phyloP scores from a whole-genome alignment of 2,888 invertebrate species.

The Hypena proboscidalis region DNA sequence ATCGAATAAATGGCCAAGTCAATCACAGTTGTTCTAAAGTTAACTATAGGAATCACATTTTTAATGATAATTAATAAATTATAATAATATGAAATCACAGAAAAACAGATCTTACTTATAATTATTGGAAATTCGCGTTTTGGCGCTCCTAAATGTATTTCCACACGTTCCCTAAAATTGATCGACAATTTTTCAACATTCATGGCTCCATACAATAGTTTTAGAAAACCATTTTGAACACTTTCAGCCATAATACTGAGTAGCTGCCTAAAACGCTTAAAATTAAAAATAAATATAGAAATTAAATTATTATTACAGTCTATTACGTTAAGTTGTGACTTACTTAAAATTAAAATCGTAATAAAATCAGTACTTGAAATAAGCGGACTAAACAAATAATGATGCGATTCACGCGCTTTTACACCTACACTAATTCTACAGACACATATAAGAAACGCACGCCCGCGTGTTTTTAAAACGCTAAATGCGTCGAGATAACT shows the following conservation, averaged over 20 bases:
- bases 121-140: conserved; percentile 57
- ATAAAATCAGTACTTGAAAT: conserved; percentile 71
- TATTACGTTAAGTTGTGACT: conserved; percentile 53
- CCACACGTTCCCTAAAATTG: no score
- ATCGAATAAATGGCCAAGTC: conserved; percentile 68
- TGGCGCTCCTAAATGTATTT: conserved; percentile 3
- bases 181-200: no score
- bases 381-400: conserved; percentile 59
- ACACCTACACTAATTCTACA: conserved; percentile 50
- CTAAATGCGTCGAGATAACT: conserved; percentile 25
- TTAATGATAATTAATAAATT: conserved; percentile 61
- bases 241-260: conserved; percentile 52
- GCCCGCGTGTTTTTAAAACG: conserved; percentile 33
- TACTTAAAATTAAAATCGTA: conserved; percentile 42
- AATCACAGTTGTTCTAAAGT: conserved; percentile 78
- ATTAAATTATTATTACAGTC: conserved; percentile 57
- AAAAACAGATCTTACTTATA: conserved; percentile 70
- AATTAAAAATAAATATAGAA: conserved; percentile 50
- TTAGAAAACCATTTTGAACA: conserved; percentile 36
- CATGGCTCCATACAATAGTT: background rate
- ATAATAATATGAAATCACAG: conserved; percentile 80
- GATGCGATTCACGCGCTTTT: conserved; percentile 59
- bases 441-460: conserved; percentile 38
- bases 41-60: conserved; percentile 70
- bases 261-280: conserved; percentile 55